A percentile compares a stretch with the other conserved stretches of the same genome.
Evolutionary conservation across 2,113 vertebrate genomes (phyloP).

Genomic region (Gavia stellata): DNA sequence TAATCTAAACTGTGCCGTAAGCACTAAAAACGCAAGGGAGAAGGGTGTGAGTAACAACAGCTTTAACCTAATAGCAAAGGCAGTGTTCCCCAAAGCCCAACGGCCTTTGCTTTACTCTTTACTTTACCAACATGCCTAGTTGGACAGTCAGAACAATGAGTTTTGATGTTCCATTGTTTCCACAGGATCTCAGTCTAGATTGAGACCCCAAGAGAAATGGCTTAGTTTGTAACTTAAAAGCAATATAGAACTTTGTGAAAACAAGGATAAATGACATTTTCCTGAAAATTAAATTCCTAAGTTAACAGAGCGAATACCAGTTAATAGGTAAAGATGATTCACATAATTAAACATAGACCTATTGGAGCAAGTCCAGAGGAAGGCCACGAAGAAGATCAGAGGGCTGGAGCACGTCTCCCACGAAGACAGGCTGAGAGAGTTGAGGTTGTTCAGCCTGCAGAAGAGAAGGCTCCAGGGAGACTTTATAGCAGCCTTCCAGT

Average conservation of each 20-base stretch:
- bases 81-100: background rate
- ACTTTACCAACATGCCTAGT: no score
- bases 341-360: conserved; percentile 62
- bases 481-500: no score
- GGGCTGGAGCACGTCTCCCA: no score
- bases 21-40: background rate
- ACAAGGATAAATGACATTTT: background rate
- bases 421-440: no score
- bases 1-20: background rate
- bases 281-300: background rate
- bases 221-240: background rate
- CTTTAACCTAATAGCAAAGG: background rate
- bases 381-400: no score
- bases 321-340: conserved; percentile 60
- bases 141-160: background rate
- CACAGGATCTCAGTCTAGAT: background rate
- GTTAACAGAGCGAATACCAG: background rate
- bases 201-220: background rate
- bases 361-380: no score
- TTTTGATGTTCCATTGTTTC: background rate
- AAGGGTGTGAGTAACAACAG: background rate
- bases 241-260: background rate
- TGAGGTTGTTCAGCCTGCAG: no score
- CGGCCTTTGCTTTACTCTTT: no score
- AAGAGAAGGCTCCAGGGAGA: no score